Conservation (phyloP, 37 sponge, comb jelly and placozoan genomes). For the Oscarella lobularis region DNA sequence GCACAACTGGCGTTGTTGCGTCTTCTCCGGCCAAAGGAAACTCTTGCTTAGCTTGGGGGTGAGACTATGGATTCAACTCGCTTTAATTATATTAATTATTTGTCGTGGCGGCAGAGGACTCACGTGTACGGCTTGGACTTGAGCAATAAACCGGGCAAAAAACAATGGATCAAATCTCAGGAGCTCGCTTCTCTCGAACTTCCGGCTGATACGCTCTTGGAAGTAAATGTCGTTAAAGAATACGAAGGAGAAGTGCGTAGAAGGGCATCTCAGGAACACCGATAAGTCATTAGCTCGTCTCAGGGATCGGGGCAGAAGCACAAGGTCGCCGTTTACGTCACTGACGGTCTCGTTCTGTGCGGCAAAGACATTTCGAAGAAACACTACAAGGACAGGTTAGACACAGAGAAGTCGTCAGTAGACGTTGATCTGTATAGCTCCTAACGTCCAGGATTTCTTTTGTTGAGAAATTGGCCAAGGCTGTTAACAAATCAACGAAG, state of each 20-base stretch:
- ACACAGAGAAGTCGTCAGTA: not conserved
- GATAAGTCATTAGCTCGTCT: not conserved
- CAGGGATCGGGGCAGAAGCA: not conserved
- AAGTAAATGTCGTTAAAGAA: not conserved
- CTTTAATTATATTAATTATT: too few relatives aligned
- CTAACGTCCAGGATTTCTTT: not conserved
- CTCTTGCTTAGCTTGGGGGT: not conserved
- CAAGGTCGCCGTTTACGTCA: not conserved
- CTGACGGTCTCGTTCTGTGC: not conserved
- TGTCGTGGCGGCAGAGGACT: not conserved
- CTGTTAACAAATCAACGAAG: not conserved
- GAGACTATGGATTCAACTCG: not conserved
- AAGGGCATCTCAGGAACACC: not conserved
- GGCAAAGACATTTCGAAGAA: not conserved
- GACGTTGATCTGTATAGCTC: not conserved
- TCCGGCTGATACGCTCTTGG: not conserved
- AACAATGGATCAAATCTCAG: not conserved
- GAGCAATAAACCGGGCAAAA: not conserved
- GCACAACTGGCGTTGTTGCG: not conserved
- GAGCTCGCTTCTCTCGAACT: not conserved
- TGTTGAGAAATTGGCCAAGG: not conserved
- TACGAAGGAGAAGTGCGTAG: slow-evolving; percentile 1
- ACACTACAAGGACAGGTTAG: not conserved
- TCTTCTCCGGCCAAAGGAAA: not conserved
- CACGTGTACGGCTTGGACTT: not conserved